phyloP scores from a whole-genome alignment of 2,888 invertebrate genomes.

The Lasioglossum zephyrum region DNA sequence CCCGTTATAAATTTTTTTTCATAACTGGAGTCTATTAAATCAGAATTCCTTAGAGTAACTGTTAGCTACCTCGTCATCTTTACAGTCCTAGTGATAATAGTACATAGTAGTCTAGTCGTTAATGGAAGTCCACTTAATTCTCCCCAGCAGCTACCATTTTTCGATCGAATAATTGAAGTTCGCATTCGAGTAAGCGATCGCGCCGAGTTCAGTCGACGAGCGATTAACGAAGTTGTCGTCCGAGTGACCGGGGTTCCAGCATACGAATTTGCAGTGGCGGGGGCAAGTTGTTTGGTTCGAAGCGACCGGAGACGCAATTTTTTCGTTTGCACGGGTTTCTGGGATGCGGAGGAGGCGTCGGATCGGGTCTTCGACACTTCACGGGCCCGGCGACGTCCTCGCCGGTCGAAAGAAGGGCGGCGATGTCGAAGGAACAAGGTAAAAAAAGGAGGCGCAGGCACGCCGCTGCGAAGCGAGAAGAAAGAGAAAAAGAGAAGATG shows the following conservation, averaged over 20 bases:
- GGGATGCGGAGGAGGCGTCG: neutral
- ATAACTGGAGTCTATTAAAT: neutral
- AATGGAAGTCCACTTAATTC: neutral
- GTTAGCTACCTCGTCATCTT: neutral
- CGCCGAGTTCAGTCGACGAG: neutral
- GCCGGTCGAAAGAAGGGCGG: slow-evolving; percentile 48
- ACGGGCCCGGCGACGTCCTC: slow-evolving; percentile 32
- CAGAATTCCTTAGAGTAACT: neutral
- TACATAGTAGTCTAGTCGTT: neutral
- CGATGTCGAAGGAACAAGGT: slow-evolving; percentile 37
- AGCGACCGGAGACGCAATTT: neutral
- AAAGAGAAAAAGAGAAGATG: slow-evolving; percentile 65
- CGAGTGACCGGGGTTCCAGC: neutral
- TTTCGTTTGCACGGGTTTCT: neutral
- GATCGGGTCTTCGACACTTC: slow-evolving; percentile 57
- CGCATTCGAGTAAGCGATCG: neutral
- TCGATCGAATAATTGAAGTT: neutral
- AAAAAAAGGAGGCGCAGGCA: slow-evolving; percentile 42
- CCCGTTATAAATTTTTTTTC: neutral
- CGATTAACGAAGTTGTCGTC: neutral
- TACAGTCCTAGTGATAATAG: no score
- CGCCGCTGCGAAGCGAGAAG: slow-evolving; percentile 35
- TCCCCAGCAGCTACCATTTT: neutral
- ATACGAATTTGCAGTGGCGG: neutral
- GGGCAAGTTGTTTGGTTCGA: neutral